A percentile compares a stretch with the other conserved stretches of the same genome.
These are phyloP conservation scores for Regulus satrapa DNA, from an alignment of 2,113 vertebrate genomes.

Conservation along the genomic window DNA sequence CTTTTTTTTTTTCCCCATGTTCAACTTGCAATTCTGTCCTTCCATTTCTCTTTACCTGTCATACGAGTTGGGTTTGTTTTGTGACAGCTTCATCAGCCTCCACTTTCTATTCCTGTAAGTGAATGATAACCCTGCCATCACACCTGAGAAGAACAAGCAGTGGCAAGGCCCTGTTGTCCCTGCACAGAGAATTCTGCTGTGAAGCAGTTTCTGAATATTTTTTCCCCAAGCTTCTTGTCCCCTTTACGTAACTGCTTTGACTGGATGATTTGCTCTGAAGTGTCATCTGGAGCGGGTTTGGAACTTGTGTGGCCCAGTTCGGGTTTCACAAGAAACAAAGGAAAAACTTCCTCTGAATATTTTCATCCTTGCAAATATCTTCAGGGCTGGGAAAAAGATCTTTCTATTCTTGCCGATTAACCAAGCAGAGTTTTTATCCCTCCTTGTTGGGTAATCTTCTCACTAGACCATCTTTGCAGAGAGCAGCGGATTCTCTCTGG, in stretches of 20 bases:
- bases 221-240: background rate
- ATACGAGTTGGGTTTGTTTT: background rate
- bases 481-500: background rate
- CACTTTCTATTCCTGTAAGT: background rate
- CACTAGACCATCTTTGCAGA: conserved; percentile 24
- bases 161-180: background rate
- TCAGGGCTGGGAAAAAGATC: background rate
- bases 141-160: background rate
- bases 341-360: background rate
- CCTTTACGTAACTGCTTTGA: background rate
- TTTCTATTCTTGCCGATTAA: conserved; percentile 1
- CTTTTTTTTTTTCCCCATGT: background rate
- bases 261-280: background rate
- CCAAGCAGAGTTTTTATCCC: background rate
- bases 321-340: background rate
- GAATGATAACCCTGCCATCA: background rate
- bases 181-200: background rate
- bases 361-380: background rate
- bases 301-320: background rate
- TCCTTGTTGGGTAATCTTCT: conserved; percentile 25
- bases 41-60: background rate
- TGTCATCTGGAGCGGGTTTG: background rate
- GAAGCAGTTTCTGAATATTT: background rate
- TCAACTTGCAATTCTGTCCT: background rate
- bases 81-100: conserved; percentile 2